phyloP scores from a whole-genome alignment of 2,797 vertebrate species.

The Dipus sagitta region DNA sequence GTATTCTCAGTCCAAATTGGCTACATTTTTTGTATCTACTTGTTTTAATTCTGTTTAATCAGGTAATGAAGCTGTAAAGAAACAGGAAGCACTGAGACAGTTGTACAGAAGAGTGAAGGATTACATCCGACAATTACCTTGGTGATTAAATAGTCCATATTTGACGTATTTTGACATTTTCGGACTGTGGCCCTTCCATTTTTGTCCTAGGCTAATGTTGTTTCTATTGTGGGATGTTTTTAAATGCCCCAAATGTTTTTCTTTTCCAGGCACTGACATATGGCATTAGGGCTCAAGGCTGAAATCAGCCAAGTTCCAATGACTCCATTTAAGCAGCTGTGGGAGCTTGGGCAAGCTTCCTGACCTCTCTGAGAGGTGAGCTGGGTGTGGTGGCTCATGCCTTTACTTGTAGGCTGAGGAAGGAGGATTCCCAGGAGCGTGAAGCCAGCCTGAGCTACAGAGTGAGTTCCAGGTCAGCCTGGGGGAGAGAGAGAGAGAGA shows the following conservation, averaged over 20 bases:
- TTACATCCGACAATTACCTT: conserved; percentile 57
- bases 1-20: conserved; percentile 5
- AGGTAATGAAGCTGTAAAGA: conserved; percentile 54
- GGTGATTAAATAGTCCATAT: conserved; percentile 48
- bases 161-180: conserved; percentile 47
- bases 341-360: not conserved
- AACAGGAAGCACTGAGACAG: conserved; percentile 71
- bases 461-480: not conserved
- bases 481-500: no score
- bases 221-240: conserved; percentile 22
- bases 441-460: no score
- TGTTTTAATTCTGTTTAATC: conserved; percentile 67
- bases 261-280: not conserved
- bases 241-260: conserved; percentile 26
- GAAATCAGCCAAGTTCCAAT: not conserved
- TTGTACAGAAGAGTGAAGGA: conserved; percentile 64
- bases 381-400: no score
- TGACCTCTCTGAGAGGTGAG: not conserved
- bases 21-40: conserved; percentile 40
- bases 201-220: conserved; percentile 10
- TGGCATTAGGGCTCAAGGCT: not conserved
- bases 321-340: not conserved
- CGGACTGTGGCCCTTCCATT: not conserved
- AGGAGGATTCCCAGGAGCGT: not conserved
- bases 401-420: not conserved